Evolutionary conservation across 2,113 vertebrate species (phyloP), one percentile per base, ranked within the genome.

Genomic region (Alexandromys fortis): DNA sequence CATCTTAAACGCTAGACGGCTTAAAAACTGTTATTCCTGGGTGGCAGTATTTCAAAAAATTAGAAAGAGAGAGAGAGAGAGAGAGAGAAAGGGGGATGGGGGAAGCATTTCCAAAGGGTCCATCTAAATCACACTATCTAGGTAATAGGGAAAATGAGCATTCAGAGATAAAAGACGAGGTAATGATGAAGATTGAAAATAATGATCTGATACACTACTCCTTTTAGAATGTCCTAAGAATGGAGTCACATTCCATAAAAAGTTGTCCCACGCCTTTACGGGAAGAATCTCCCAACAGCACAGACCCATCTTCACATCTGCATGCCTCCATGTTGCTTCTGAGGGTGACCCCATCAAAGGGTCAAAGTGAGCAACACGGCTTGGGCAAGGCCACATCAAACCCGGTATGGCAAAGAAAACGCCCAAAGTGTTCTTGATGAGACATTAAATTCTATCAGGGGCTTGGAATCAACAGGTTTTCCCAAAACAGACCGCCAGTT

Each of bases 151-250:
- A 35, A 72, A 65, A 0, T 35, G 28, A 87, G 38, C 42, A 78
- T 96, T 94, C 75, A 92, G 83, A 94, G 94, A 96, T 49, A 90
- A 93, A 96, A 86, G n/a, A 45, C 81, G 79, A 85, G 63, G 55
- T 72, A 89, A 73, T 92, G 55, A 87, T 65, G 49, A 6, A 81
- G 42, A 65, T 28, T 55, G n/a, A 88, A 96, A 88, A 95, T 52
- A 97, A 83, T 78, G 13, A 72, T n/a, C 92, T 19, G 58, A 52
- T 14, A 52, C 49, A 52, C 42, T 88, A 87, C 72, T 89, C 45
- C 63, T 73, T 94, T 96, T 77, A 92, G 90, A 93, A 91, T 13
- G 35, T 28, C 4, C 0, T 92, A 92, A 79, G 82, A 76, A 77
- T 78, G 30, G 26, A 68, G 26, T 76, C 17, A 58, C 14, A 35